A percentile compares a stretch with the other conserved stretches of the same genome.
phyloP scores from a whole-genome alignment of 2,888 invertebrate species.

The Lissocephala sabroskyi region DNA sequence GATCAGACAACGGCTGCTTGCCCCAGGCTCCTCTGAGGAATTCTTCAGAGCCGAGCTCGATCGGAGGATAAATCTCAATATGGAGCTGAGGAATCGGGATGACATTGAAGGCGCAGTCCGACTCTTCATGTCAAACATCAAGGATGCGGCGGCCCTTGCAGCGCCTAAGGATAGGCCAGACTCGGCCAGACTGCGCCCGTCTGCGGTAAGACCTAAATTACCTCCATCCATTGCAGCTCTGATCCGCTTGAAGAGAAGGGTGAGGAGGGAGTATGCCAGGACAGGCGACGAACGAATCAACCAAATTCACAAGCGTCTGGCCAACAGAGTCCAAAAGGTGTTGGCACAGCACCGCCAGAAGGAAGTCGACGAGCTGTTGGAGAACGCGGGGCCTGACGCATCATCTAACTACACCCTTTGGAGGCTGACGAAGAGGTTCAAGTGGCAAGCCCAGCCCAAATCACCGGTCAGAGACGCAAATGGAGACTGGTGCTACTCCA shows the following conservation, averaged over 20 bases:
- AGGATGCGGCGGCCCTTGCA: no score
- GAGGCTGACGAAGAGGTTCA: neutral
- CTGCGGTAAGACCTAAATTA: no score
- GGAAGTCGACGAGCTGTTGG: neutral
- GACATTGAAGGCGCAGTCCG: slow-evolving; percentile 7
- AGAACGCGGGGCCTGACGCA: neutral
- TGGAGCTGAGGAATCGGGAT: slow-evolving; percentile 1
- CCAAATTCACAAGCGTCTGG: neutral
- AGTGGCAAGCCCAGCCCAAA: neutral
- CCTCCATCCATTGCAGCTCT: no score
- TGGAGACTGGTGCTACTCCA: neutral
- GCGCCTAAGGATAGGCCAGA: no score
- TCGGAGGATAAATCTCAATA: slow-evolving; percentile 3
- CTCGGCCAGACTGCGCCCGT: no score
- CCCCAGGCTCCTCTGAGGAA: slow-evolving; percentile 1
- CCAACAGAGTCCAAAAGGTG: no score
- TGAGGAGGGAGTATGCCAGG: neutral
- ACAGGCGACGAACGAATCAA: neutral
- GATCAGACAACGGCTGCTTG: neutral
- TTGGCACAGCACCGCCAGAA: no score
- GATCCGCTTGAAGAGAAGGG: neutral
- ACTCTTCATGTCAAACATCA: no score
- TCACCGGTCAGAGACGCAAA: neutral
- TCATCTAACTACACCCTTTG: slow-evolving; percentile 3
- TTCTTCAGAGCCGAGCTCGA: slow-evolving; percentile 3